Base-by-base conservation (phyloP, 2,113 vertebrate genomes). In the Prietella phreatophila region DNA sequence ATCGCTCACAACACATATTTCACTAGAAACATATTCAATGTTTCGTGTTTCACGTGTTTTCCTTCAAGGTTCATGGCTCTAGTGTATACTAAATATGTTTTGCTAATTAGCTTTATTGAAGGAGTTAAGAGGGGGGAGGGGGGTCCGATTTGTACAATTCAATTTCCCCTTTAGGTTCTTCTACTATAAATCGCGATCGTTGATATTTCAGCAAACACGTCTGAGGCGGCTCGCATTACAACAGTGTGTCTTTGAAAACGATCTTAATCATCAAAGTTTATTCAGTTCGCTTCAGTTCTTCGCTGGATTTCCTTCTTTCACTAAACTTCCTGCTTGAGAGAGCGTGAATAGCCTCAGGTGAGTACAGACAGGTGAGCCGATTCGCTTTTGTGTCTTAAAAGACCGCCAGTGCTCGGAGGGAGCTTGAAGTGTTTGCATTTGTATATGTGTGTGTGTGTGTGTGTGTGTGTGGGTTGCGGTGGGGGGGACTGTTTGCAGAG, bases 321-420 rank as follows among this genome's bases (percentile, higher is more conserved):
- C 86, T 89, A 84, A 88, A 83, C 88, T 85, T 90, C 85, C 87
- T 87, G 88, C 85, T 89, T 75, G 78, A 86, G 69, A 73, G 89
- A 87, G 90, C 82, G 61, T 89, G 87, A 91, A 90, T 90, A 91
- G 87, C 89, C 88, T 58, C 39, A 89, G 83, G 90, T 89, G 85
- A 90, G 88, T 91, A 85, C 82, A 91, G 79, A 90, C 89, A 93
- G 91, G 89, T 91, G 90, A 92, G 65, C 81, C 27, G 81, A 56
- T 83, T 84, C 81, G 79, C 88, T 89, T 90, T 93, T 91, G 88
- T 93, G 82, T 73, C 82, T 90, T 92, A 75, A 91, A 89, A 90
- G 84, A 88, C 89, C 87, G 55, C 83, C 69, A 61, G 69, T 84
- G 82, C 87, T 85, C 69, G 67, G 69, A 87, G 84, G 87, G 63